A percentile compares a stretch with the other conserved stretches of the same genome.
phyloP scores from a whole-genome alignment of 2,797 vertebrate species.

The Nannoperca australis region DNA sequence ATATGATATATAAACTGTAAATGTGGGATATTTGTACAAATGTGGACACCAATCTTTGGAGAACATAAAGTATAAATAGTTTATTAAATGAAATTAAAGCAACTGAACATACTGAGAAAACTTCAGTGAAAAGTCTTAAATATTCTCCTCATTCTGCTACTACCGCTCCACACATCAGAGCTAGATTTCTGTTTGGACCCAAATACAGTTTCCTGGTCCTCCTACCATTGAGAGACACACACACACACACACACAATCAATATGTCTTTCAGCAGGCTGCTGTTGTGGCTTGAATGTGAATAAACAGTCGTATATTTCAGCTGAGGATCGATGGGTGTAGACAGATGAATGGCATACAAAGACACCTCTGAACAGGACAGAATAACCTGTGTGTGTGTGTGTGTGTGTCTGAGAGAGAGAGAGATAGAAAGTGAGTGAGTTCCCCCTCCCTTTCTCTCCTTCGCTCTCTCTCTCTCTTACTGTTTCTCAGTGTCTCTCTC shows the following conservation, averaged over 20 bases:
- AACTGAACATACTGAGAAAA: not conserved
- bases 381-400: constrained; percentile 35
- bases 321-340: constrained; percentile 76
- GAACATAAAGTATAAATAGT: not conserved
- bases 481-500: constrained; percentile 41
- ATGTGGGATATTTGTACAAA: no score
- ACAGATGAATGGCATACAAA: constrained; percentile 79
- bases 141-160: constrained; percentile 4
- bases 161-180: not conserved
- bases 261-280: constrained; percentile 73
- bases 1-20: not conserved
- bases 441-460: not conserved
- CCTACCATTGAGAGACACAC: constrained; percentile 21
- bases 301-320: constrained; percentile 83
- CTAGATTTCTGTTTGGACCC: not conserved
- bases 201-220: constrained; percentile 36
- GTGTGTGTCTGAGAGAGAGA: constrained; percentile 12
- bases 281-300: constrained; percentile 81
- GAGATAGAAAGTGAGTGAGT: not conserved
- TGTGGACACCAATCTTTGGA: not conserved
- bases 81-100: not conserved
- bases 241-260: constrained; percentile 67
- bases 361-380: constrained; percentile 65
- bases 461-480: not conserved
- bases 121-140: not conserved